phyloP scores from a whole-genome alignment of 2,113 vertebrate genomes.

The Otis tarda region DNA sequence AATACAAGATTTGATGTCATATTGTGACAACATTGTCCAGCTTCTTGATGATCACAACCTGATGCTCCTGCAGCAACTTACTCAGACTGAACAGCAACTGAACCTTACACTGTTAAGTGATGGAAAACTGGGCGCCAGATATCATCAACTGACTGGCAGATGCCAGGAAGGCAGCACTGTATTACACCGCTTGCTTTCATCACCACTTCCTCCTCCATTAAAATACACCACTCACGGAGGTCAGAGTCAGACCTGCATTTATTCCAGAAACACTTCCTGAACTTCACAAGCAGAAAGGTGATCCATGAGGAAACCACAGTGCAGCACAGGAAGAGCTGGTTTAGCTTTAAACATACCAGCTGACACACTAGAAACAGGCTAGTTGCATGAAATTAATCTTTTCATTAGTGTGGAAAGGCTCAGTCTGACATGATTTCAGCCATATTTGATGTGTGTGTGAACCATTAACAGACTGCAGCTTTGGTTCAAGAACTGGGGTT shows the following conservation, averaged over 20 bases:
- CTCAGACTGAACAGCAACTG: neutral
- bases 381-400: neutral
- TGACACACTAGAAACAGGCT: neutral
- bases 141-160: neutral
- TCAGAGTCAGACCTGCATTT: neutral
- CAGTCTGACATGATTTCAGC: neutral
- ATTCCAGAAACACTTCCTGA: neutral
- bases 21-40: fast-evolving
- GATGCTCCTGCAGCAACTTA: neutral
- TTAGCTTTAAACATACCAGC: neutral
- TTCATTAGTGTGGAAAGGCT: neutral
- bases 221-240: neutral
- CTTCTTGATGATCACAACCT: neutral
- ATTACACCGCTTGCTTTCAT: neutral
- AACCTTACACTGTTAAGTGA: neutral
- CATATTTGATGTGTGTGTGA: fast-evolving
- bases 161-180: neutral
- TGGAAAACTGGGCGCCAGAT: neutral
- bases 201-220: neutral
- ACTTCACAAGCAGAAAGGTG: neutral
- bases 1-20: neutral
- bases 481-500: neutral
- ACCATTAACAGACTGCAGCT: neutral
- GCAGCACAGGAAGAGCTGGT: neutral
- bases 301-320: neutral